phyloP scores from a whole-genome alignment of 2,797 vertebrate genomes.

The Brotula barbata region DNA sequence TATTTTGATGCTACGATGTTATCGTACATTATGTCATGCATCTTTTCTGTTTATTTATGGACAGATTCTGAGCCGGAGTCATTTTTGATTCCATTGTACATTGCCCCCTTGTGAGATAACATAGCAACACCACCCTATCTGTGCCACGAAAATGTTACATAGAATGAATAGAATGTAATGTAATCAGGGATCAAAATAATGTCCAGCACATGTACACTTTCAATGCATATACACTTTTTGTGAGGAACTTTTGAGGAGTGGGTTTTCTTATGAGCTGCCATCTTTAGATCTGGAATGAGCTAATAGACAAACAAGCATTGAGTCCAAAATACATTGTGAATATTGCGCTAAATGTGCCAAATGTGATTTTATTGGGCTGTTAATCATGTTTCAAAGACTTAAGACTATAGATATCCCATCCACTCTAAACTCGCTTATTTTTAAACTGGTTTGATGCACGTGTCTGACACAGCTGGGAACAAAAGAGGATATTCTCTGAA shows the following conservation, averaged over 20 bases:
- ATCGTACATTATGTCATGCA: not conserved
- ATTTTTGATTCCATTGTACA: not conserved
- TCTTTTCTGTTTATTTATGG: not conserved
- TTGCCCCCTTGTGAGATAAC: constrained; percentile 28
- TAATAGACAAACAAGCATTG: too few species aligned
- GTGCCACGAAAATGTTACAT: constrained; percentile 9
- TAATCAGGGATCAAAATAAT: too few species aligned
- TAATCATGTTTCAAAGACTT: not conserved
- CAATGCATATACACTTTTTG: too few species aligned
- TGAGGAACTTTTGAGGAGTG: too few species aligned
- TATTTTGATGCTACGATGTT: not conserved
- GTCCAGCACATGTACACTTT: too few species aligned
- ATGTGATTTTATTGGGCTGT: too few species aligned
- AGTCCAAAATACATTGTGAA: too few species aligned
- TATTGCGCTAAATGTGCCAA: too few species aligned
- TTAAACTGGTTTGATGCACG: not conserved
- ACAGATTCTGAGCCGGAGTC: not conserved
- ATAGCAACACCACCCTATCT: constrained; percentile 16
- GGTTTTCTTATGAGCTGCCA: too few species aligned
- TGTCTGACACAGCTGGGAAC: not conserved
- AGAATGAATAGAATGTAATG: too few species aligned
- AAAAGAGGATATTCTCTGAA: constrained; percentile 99
- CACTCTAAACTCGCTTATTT: not conserved
- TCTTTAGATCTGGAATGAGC: too few species aligned
- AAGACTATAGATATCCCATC: not conserved